phyloP scores from a whole-genome alignment of 2,113 vertebrate genomes.

The Pandion haliaetus region DNA sequence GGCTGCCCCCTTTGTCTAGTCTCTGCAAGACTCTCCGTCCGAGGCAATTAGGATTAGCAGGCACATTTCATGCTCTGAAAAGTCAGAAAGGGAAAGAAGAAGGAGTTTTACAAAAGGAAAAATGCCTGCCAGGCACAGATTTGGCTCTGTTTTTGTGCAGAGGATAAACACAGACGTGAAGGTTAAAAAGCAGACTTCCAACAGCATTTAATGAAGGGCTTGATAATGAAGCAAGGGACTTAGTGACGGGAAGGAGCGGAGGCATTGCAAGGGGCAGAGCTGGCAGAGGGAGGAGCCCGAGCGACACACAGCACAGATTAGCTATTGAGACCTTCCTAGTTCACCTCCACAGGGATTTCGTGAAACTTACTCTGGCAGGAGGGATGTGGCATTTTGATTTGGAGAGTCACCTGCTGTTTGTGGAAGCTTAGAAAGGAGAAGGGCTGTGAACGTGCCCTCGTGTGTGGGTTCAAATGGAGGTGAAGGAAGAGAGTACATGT shows the following conservation, averaged over 20 bases:
- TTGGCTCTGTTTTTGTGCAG: conserved; percentile 38
- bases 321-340: not conserved
- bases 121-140: conserved; percentile 52
- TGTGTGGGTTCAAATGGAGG: not conserved
- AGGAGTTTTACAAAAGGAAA: conserved; percentile 40
- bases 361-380: not conserved
- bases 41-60: conserved; percentile 59
- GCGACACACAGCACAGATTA: not conserved
- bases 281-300: not conserved
- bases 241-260: not conserved
- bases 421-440: not conserved
- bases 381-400: not conserved
- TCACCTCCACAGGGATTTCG: not conserved
- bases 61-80: conserved; percentile 72
- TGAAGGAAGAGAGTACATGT: not conserved
- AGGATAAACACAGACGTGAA: conserved; percentile 29
- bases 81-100: conserved; percentile 61
- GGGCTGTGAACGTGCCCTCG: not conserved
- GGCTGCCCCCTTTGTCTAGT: conserved; percentile 20
- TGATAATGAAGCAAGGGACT: not conserved
- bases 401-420: not conserved
- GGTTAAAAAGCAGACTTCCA: conserved; percentile 43
- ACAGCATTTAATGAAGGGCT: conserved; percentile 34
- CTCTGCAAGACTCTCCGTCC: not conserved
- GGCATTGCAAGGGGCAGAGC: not conserved